phyloP scores from a whole-genome alignment of 2,797 vertebrate species.

The Crypturellus tataupa region DNA sequence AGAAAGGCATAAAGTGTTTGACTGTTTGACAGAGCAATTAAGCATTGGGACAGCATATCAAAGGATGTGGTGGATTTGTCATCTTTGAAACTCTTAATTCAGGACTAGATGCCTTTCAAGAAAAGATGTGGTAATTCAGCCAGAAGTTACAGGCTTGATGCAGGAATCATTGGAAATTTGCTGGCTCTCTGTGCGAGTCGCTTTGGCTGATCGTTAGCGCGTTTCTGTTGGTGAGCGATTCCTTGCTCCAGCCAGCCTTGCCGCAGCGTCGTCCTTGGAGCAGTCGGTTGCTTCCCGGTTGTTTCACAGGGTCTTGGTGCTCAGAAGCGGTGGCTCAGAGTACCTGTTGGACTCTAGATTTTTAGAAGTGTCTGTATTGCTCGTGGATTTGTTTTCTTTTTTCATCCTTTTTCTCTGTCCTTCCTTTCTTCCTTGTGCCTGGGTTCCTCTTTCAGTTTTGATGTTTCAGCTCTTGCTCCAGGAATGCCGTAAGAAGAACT shows the following conservation, averaged over 20 bases:
- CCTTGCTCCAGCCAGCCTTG: background rate
- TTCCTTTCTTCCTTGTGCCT: background rate
- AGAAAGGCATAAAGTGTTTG: slow-evolving; percentile 36
- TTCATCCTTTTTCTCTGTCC: background rate
- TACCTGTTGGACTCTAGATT: background rate
- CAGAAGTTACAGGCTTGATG: background rate
- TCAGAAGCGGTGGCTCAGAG: background rate
- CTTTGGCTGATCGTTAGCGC: background rate
- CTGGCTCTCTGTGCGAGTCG: slow-evolving; percentile 27
- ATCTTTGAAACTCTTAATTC: background rate
- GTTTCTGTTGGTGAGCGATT: background rate
- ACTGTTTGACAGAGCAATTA: slow-evolving; percentile 60
- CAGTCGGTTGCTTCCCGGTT: background rate
- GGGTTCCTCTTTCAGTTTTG: background rate
- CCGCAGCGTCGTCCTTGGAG: background rate
- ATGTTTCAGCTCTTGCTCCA: background rate
- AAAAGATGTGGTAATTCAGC: background rate
- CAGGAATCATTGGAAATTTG: background rate
- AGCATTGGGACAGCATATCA: slow-evolving; percentile 13
- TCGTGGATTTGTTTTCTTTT: background rate
- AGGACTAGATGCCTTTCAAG: slow-evolving; percentile 33
- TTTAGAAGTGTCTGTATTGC: background rate
- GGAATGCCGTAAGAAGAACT: background rate
- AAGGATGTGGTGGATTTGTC: background rate
- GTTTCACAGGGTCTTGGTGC: slow-evolving; percentile 18